These are phyloP conservation scores for Phrynocephalus vlangalii DNA, from an alignment of 2,797 vertebrate species.

Conservation along the genomic window DNA sequence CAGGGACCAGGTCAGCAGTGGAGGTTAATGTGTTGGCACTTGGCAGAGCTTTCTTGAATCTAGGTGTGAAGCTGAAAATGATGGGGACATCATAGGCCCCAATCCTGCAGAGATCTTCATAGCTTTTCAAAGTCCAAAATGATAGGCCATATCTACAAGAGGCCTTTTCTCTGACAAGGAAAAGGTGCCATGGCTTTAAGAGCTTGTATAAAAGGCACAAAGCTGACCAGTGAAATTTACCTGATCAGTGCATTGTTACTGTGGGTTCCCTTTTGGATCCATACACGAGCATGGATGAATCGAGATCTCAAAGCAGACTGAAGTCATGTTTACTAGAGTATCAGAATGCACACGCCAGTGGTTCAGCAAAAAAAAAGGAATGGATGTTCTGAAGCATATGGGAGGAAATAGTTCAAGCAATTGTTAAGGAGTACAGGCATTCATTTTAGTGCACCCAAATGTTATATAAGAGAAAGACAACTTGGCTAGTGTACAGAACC, in stretches of 20 bases:
- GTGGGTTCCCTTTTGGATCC: too few species aligned
- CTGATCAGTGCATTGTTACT: too few species aligned
- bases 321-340: too few species aligned
- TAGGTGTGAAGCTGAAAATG: rapidly evolving
- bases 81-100: neutral
- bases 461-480: too few species aligned
- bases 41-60: rapidly evolving
- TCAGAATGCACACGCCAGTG: neutral
- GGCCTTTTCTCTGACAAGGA: neutral
- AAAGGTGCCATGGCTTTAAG: too few species aligned
- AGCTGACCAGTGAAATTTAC: too few species aligned
- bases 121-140: neutral
- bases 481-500: too few species aligned
- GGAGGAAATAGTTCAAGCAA: neutral
- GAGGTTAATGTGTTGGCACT: constrained; percentile 27
- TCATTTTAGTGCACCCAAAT: too few species aligned
- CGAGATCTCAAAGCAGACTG: too few species aligned
- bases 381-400: neutral
- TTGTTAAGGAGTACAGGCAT: too few species aligned
- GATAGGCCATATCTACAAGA: neutral
- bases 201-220: too few species aligned
- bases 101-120: constrained; percentile 17
- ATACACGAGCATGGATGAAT: too few species aligned
- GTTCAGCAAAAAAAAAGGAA: neutral
- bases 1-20: constrained; percentile 32